phyloP scores from a whole-genome alignment of 35 echinoderm and acorn worm species.

The Apostichopus californicus region DNA sequence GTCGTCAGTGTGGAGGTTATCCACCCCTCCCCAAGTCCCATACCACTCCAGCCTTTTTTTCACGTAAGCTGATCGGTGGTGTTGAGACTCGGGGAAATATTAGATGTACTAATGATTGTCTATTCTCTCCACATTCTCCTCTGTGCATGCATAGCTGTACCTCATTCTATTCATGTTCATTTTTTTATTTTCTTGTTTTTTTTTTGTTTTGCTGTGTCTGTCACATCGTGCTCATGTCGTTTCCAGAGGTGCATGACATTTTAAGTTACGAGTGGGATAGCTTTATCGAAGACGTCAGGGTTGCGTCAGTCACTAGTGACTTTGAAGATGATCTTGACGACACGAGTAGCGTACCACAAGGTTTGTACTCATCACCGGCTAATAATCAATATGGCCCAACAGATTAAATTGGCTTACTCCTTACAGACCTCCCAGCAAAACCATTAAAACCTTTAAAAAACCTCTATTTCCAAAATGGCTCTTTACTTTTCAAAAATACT shows the following conservation, averaged over 20 bases:
- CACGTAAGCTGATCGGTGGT: background rate
- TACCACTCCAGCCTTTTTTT: background rate
- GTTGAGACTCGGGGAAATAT: background rate
- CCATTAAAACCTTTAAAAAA: no score
- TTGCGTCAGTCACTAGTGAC: constrained; percentile 90
- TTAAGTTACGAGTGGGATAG: constrained; percentile 86
- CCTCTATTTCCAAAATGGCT: background rate
- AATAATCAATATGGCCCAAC: no score
- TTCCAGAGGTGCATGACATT: constrained; percentile 77
- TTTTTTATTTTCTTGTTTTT: background rate
- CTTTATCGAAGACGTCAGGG: constrained; percentile 93
- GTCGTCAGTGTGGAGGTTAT: background rate
- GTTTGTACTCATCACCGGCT: constrained; percentile 27
- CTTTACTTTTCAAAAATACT: no score
- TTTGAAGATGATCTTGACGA: constrained; percentile 82
- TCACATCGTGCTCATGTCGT: constrained; percentile 52
- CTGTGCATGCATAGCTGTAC: background rate
- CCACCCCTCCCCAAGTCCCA: background rate
- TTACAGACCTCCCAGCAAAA: no score
- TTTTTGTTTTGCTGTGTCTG: background rate
- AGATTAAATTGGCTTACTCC: no score
- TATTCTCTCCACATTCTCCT: background rate
- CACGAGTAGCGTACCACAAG: constrained; percentile 1
- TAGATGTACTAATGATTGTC: background rate
- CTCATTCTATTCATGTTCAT: background rate